phyloP scores from a whole-genome alignment of 2,113 vertebrate genomes.

The Passer montanus region DNA sequence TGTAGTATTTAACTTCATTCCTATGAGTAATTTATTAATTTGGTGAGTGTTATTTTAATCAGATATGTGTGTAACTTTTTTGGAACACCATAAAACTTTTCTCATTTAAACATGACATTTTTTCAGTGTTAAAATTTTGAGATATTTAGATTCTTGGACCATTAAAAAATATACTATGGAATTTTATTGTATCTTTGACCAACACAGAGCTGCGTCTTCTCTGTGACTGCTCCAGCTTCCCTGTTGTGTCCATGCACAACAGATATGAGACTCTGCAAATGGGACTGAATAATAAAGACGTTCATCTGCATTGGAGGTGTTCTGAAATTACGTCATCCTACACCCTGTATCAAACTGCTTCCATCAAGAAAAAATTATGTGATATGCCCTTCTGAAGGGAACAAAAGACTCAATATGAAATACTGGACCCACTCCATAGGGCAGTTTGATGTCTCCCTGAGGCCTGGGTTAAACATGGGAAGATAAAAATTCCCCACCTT shows the following conservation, averaged over 20 bases:
- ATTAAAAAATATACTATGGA: not conserved
- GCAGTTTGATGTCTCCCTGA: not conserved
- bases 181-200: not conserved
- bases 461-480: not conserved
- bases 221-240: not conserved
- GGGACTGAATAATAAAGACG: not conserved
- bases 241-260: not conserved
- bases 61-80: not conserved
- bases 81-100: not conserved
- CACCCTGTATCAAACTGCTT: not conserved
- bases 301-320: not conserved
- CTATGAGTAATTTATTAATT: not conserved
- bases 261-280: not conserved
- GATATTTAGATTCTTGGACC: not conserved
- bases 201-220: fast-evolving
- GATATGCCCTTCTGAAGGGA: not conserved
- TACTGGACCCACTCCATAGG: too few species aligned
- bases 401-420: not conserved
- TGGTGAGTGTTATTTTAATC: not conserved
- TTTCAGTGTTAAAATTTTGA: not conserved
- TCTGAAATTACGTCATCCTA: not conserved
- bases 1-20: not conserved
- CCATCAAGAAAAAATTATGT: not conserved
- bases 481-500: not conserved
- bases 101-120: not conserved